These are phyloP conservation scores for Homalodisca vitripennis DNA, from an alignment of 1,140 invertebrate species.

Conservation along the genomic window DNA sequence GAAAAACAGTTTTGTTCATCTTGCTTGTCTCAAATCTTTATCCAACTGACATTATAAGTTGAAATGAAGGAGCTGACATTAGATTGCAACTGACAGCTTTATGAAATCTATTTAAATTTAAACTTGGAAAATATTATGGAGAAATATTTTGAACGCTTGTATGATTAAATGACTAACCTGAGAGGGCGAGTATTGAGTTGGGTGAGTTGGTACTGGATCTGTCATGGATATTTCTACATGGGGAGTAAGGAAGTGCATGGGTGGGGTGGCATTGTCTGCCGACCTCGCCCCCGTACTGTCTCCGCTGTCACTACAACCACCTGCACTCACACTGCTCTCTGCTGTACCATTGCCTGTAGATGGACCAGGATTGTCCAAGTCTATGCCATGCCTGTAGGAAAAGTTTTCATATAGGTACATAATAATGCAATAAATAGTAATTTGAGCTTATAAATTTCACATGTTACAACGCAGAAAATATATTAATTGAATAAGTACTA, in stretches of 20 bases:
- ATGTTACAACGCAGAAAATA: no score
- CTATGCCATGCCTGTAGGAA: constrained; percentile 80
- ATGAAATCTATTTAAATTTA: not conserved
- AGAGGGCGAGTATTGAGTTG: constrained; percentile 48
- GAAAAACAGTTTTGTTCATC: no score
- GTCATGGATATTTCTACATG: constrained; percentile 88
- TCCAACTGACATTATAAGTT: no score
- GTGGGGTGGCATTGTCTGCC: constrained; percentile 77
- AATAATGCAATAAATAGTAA: no score
- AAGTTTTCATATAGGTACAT: no score
- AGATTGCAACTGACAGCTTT: no score
- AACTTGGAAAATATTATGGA: not conserved
- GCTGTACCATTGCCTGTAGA: not conserved
- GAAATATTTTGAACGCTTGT: not conserved
- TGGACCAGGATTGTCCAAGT: constrained; percentile 76
- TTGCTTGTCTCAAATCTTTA: no score
- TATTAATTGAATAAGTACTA: no score
- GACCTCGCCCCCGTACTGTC: constrained; percentile 70
- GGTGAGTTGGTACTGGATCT: constrained; percentile 54
- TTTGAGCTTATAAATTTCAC: no score
- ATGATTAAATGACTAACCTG: constrained; percentile 42
- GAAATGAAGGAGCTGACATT: no score
- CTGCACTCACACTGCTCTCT: constrained; percentile 23
- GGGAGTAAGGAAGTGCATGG: constrained; percentile 85
- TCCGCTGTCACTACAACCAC: constrained; percentile 68